phyloP scores from a whole-genome alignment of 2,888 invertebrate species.

The Callosobruchus maculatus region DNA sequence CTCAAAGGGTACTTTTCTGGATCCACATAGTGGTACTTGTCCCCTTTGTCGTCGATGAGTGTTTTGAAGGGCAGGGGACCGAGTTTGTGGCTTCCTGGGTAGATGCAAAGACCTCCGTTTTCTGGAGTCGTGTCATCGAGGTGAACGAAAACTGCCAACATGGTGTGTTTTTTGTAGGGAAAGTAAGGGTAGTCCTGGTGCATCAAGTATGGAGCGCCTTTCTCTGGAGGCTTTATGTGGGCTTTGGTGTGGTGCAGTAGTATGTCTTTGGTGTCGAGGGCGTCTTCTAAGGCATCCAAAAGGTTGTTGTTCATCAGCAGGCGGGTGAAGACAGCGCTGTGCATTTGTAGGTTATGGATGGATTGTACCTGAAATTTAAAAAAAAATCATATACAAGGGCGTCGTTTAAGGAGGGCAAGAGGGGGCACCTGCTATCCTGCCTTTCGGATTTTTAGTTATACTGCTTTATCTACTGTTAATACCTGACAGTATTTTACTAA shows the following conservation, averaged over 20 bases:
- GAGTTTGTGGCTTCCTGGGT: constrained; percentile 3
- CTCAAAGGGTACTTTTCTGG: background rate
- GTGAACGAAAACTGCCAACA: constrained; percentile 1
- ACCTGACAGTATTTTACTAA: no score
- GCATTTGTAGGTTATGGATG: constrained; percentile 3
- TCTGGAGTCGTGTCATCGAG: constrained; percentile 1
- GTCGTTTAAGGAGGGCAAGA: no score
- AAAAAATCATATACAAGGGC: background rate
- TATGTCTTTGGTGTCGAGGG: background rate
- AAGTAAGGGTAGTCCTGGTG: constrained; percentile 3
- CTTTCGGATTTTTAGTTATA: no score
- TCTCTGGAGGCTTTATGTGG: constrained; percentile 1
- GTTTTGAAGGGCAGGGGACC: background rate
- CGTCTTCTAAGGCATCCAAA: background rate
- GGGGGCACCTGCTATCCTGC: no score
- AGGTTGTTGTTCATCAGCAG: background rate
- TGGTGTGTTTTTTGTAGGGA: constrained; percentile 1
- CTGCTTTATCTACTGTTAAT: no score
- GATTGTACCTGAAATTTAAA: background rate
- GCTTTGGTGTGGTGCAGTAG: constrained; percentile 1
- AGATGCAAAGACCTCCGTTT: background rate
- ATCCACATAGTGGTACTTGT: background rate
- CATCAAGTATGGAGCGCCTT: constrained; percentile 1
- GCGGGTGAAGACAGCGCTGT: constrained; percentile 2
- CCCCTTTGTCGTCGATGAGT: background rate